Conservation (phyloP, 1,140 invertebrate genomes). For the Vollenhovia emeryi region DNA sequence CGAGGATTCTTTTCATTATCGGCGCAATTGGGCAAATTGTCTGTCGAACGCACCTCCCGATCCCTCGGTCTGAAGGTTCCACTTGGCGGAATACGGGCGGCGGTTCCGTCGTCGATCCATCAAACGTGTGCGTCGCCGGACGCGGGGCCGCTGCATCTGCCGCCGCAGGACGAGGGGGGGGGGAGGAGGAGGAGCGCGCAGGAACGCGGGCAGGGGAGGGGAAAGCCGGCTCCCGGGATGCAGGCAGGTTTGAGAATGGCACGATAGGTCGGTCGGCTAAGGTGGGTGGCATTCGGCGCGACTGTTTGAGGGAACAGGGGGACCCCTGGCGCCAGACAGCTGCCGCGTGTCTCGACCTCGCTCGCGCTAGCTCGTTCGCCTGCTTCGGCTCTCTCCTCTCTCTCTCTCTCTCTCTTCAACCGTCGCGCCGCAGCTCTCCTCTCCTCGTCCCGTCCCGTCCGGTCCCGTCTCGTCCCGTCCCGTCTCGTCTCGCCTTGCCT, state of each 20-base stretch:
- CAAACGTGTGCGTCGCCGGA: constrained; percentile 13
- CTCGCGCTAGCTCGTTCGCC: constrained; percentile 62
- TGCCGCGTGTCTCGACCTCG: constrained; percentile 80
- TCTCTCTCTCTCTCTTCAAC: constrained; percentile 28
- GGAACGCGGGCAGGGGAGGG: constrained; percentile 40
- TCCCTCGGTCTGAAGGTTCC: neutral
- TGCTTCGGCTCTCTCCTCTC: constrained; percentile 38
- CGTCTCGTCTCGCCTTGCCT: neutral
- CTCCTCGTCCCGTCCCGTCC: neutral
- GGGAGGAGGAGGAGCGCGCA: neutral
- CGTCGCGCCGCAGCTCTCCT: neutral
- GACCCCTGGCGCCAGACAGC: constrained; percentile 78
- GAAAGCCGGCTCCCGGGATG: constrained; percentile 66
- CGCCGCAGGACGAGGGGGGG: constrained; percentile 20
- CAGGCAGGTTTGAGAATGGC: constrained; percentile 76
- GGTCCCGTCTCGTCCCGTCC: neutral
- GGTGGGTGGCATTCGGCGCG: constrained; percentile 77
- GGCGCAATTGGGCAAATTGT: neutral
- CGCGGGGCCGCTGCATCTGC: constrained; percentile 14
- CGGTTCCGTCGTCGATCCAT: constrained; percentile 17
- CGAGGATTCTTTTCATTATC: neutral
- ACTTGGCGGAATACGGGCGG: neutral
- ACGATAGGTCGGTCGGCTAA: constrained; percentile 77
- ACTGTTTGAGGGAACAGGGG: constrained; percentile 77
- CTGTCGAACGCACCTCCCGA: neutral